phyloP scores from a whole-genome alignment of 2,113 vertebrate genomes.

The Oceanites oceanicus region DNA sequence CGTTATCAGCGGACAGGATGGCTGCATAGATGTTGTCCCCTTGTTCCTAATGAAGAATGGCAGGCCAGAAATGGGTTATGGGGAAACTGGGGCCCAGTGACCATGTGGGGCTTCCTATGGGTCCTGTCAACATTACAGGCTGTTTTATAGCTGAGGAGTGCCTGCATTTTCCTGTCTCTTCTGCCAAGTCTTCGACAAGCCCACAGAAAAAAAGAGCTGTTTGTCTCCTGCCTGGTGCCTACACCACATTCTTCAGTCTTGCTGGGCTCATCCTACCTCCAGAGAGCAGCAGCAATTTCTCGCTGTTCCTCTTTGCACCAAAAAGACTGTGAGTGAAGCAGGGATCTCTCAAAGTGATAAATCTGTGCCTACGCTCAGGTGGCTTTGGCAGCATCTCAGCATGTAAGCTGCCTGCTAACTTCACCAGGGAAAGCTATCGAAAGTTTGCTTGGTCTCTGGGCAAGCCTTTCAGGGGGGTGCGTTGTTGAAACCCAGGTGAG shows the following conservation, averaged over 20 bases:
- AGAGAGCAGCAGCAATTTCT: background rate
- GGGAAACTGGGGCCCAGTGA: fast-evolving
- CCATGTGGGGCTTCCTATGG: background rate
- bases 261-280: fast-evolving
- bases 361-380: background rate
- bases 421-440: background rate
- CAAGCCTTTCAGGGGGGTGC: background rate
- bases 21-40: background rate
- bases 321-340: background rate
- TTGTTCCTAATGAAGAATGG: background rate
- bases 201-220: background rate
- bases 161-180: background rate
- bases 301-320: background rate
- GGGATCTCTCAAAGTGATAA: background rate
- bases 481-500: background rate
- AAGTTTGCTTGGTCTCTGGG: background rate
- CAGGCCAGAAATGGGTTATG: background rate
- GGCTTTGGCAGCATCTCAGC: background rate
- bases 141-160: background rate
- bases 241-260: fast-evolving
- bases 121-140: background rate
- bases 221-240: background rate
- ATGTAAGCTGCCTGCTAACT: background rate
- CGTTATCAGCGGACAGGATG: background rate
- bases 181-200: fast-evolving